Base-by-base conservation (phyloP, 2,113 vertebrate species). In the Pluvianellus socialis region DNA sequence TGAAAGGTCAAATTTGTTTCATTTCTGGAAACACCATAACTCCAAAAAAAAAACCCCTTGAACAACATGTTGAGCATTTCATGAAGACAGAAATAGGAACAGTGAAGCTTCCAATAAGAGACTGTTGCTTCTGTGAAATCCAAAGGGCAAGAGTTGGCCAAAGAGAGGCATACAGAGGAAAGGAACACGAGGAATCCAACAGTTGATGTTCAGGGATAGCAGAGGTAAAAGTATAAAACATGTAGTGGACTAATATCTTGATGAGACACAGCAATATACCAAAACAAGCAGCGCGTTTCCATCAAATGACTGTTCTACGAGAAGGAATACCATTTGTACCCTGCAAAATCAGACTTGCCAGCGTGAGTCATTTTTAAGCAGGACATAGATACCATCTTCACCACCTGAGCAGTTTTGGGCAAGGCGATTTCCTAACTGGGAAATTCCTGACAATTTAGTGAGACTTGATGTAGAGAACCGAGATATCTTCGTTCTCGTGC, bases 171-270 rank as follows among this genome's bases (percentile, higher is more conserved):
- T 3, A 6, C 0, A 21, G 40, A 22, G 26, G 38, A 10, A 63
- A 61, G 27, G 26, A 53, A 38, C 10, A 35, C 2, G 26, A 68
- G 58, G 53, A 24, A 22, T 40, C 56, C 68, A 33, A 3, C 33
- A 42, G 58, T 1, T 38, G 38, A 23, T 8, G 42, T 14, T 81
- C 19, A 40, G 50, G 45, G 50, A 6, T 10, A 59, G 80, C 30
- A 49, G 9, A 70, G 47, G 17, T 35, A 9, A 14, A 72, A 38
- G 21, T 19, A 15, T 22, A 20, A 58, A 13, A 16, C n/a, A n/a
- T 2, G 9, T 6, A 14, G 20, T 3, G 55, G 55, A 20, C 32
- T 14, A 0, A 16, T 4, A 8, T 1, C 52, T 58, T 17, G 30
- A 8, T 18, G 49, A 79, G 45, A 33, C 21, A 5, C 32, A 33